Evolutionary conservation across 2,888 invertebrate species (phyloP).

Genomic region (Luffia ferchaultella): DNA sequence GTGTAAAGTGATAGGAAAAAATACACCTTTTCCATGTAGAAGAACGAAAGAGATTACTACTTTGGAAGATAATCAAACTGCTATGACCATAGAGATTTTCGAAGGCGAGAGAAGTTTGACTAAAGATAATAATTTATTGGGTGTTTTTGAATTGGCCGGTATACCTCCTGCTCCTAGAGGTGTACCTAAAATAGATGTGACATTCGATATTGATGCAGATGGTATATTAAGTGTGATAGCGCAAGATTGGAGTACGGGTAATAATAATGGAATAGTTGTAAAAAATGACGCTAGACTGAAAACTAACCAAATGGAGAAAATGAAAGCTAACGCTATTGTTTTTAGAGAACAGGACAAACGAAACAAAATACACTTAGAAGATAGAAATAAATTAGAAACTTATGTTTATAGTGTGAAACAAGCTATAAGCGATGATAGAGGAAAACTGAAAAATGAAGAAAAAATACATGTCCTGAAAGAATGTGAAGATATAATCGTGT

Average conservation of each 20-base stretch:
- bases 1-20: slow-evolving; percentile 77
- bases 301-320: slow-evolving; percentile 83
- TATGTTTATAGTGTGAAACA: slow-evolving; percentile 71
- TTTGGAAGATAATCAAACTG: slow-evolving; percentile 81
- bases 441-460: no score
- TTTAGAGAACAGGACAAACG: slow-evolving; percentile 76
- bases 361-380: slow-evolving; percentile 50
- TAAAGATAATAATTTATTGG: slow-evolving; percentile 86
- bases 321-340: slow-evolving; percentile 83
- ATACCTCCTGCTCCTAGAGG: slow-evolving; percentile 88
- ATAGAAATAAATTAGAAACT: slow-evolving; percentile 80
- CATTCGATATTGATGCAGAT: slow-evolving; percentile 90
- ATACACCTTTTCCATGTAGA: slow-evolving; percentile 74
- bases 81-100: slow-evolving; percentile 77
- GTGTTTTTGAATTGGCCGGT: slow-evolving; percentile 82
- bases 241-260: slow-evolving; percentile 80
- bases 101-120: slow-evolving; percentile 92
- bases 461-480: no score
- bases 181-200: slow-evolving; percentile 77
- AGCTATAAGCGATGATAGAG: neutral
- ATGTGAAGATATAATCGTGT: neutral
- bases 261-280: slow-evolving; percentile 82
- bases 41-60: slow-evolving; percentile 79
- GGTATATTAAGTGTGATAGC: slow-evolving; percentile 86
- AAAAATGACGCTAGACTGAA: slow-evolving; percentile 86